A percentile compares a stretch with the other conserved stretches of the same genome.
Evolutionary conservation across 2,888 invertebrate genomes (phyloP).

Genomic region (Rotaria macrura): DNA sequence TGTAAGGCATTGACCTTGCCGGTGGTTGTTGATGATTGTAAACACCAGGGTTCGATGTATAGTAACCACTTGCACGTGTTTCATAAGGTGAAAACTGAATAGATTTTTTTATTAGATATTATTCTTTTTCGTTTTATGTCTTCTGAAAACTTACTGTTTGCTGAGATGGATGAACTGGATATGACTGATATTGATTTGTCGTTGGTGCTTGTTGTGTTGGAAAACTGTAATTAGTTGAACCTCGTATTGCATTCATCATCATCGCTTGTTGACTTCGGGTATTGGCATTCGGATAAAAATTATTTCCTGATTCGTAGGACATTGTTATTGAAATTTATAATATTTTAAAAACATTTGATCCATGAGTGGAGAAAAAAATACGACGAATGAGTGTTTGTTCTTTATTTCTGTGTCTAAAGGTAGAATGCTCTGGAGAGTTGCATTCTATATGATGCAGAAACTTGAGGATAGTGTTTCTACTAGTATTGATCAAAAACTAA

Average conservation of each 20-base stretch:
- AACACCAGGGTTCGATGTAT: neutral
- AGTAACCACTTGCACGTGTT: neutral
- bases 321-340: neutral
- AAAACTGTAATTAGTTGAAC: neutral
- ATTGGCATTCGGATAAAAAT: slow-evolving; percentile 68
- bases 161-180: neutral
- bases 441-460: no score
- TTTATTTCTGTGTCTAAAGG: no score
- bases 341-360: neutral
- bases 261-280: slow-evolving; percentile 49
- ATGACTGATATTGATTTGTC: neutral
- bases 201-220: neutral
- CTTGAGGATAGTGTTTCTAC: no score
- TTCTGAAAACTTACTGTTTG: neutral
- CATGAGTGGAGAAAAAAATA: neutral
- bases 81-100: neutral
- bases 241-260: neutral
- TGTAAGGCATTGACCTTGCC: neutral
- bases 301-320: neutral
- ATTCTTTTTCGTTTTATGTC: no score
- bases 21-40: neutral
- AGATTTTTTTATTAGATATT: neutral
- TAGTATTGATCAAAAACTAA: no score
- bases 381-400: neutral
- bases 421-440: no score